Percentiles rank a stretch among this genome's conserved stretches.
These are phyloP conservation scores for Phalangium opilio DNA, from an alignment of 2,888 invertebrate genomes.

Conservation along the genomic window DNA sequence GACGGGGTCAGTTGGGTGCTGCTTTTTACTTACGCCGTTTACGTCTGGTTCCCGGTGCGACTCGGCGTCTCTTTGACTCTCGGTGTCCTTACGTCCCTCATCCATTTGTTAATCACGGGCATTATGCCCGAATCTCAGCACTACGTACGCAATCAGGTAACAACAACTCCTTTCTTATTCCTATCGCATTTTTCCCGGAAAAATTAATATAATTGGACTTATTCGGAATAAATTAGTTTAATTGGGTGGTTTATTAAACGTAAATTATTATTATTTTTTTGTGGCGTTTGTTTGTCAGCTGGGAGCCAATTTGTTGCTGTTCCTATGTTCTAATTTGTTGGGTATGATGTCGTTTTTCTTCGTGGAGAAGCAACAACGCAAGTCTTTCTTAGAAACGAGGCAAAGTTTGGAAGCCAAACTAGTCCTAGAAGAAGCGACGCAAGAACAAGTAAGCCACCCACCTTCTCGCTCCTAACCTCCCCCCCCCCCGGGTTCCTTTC, in stretches of 20 bases:
- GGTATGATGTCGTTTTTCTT: slow-evolving; percentile 57
- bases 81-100: slow-evolving; percentile 16
- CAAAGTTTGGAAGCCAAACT: slow-evolving; percentile 80
- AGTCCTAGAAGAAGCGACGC: slow-evolving; percentile 82
- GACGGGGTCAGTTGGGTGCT: slow-evolving; percentile 56
- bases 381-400: slow-evolving; percentile 76
- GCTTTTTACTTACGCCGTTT: slow-evolving; percentile 52
- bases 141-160: slow-evolving; percentile 14
- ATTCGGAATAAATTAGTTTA: neutral
- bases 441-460: slow-evolving; percentile 55
- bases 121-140: slow-evolving; percentile 12
- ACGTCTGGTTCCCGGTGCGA: slow-evolving; percentile 54
- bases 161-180: neutral
- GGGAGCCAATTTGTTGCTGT: slow-evolving; percentile 50
- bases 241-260: neutral
- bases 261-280: no score
- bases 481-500: neutral
- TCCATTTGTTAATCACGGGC: slow-evolving; percentile 16
- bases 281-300: slow-evolving; percentile 39
- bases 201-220: neutral
- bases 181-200: neutral
- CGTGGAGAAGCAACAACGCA: slow-evolving; percentile 68
- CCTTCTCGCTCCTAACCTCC: neutral
- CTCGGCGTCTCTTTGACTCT: slow-evolving; percentile 32
- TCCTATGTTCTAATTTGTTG: slow-evolving; percentile 54